A percentile compares a stretch with the other conserved stretches of the same genome.
Evolutionary conservation across 2,888 invertebrate species (phyloP).

Genomic region (Octonoba sinensis): DNA sequence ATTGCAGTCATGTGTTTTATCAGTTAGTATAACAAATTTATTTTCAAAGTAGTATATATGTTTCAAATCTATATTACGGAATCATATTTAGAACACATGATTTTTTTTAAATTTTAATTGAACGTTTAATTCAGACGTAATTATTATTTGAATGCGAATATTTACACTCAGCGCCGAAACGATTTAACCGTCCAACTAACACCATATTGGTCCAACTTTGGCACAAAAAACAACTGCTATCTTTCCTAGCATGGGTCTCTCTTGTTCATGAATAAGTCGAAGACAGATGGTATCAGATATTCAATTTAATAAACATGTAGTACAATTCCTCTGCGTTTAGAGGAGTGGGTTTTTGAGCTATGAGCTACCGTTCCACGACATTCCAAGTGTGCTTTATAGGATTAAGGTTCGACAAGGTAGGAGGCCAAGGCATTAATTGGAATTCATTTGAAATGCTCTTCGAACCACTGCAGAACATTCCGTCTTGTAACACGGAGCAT

Average conservation of each 20-base stretch:
- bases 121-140: too few species aligned
- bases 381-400: neutral
- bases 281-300: neutral
- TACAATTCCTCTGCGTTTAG: neutral
- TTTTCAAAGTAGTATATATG: too few species aligned
- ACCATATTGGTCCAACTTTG: neutral
- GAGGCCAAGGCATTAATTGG: neutral
- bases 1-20: too few species aligned
- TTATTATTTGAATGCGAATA: too few species aligned
- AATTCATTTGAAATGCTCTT: neutral
- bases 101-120: too few species aligned
- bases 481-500: neutral
- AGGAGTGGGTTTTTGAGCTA: neutral
- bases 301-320: neutral
- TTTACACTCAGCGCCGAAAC: too few species aligned
- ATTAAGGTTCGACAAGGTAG: neutral
- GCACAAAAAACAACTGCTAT: neutral
- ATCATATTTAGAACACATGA: too few species aligned
- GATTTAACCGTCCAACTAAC: too few species aligned
- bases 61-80: too few species aligned
- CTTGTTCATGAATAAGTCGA: neutral
- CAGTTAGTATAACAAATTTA: too few species aligned
- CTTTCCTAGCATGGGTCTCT: neutral
- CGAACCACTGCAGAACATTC: neutral
- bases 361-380: neutral